phyloP scores from a whole-genome alignment of 2,888 invertebrate species.

The Periphyllus acericola region DNA sequence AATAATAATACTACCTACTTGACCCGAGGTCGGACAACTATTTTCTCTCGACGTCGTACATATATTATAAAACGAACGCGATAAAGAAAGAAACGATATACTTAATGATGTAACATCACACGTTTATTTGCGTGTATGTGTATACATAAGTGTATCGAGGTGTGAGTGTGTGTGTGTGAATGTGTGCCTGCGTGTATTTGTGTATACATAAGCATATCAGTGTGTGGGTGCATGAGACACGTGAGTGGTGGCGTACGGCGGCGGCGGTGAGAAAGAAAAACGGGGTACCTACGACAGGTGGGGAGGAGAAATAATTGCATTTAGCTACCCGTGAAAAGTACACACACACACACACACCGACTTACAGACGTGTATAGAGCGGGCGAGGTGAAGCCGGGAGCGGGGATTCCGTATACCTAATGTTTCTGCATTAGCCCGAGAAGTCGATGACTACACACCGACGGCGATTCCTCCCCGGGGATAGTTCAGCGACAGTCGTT shows the following conservation, averaged over 20 bases:
- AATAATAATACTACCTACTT: too few relatives aligned
- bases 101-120: not conserved
- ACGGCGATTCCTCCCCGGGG: constrained; percentile 57
- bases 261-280: not conserved
- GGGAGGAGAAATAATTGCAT: constrained; percentile 40
- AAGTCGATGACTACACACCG: constrained; percentile 52
- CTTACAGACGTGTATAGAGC: not conserved
- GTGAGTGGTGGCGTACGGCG: not conserved
- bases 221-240: not conserved
- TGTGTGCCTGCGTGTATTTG: too few relatives aligned
- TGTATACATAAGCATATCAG: too few relatives aligned
- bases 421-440: constrained; percentile 52
- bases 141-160: too few relatives aligned
- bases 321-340: constrained; percentile 31
- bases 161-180: too few relatives aligned
- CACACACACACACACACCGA: not conserved
- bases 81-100: not conserved
- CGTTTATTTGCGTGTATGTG: too few relatives aligned
- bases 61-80: not conserved
- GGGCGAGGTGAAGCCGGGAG: not conserved
- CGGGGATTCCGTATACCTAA: constrained; percentile 28
- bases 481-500: constrained; percentile 57
- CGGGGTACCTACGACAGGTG: not conserved
- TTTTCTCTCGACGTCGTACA: not conserved
- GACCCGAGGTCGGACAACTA: not conserved